A percentile compares a stretch with the other conserved stretches of the same genome.
These are phyloP conservation scores for Saguinus imperator DNA, from an alignment of 2,113 vertebrate species.

Conservation along the genomic window DNA sequence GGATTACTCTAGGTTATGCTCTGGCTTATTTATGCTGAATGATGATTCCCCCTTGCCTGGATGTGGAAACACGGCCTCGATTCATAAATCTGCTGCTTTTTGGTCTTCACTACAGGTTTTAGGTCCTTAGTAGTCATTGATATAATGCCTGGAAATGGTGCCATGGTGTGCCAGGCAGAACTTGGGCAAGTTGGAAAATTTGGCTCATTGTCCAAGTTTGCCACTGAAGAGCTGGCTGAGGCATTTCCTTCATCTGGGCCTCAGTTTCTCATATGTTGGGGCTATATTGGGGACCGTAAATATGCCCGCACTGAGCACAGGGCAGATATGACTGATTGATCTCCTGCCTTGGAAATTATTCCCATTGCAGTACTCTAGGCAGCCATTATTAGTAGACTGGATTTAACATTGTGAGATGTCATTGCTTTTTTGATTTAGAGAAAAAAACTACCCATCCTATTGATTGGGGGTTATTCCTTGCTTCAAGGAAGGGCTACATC, in stretches of 20 bases:
- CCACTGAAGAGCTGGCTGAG: background rate
- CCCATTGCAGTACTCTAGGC: background rate
- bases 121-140: background rate
- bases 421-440: background rate
- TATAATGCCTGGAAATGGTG: background rate
- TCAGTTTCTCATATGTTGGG: background rate
- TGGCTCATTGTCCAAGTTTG: background rate
- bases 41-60: background rate
- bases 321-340: rapidly evolving
- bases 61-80: background rate
- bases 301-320: rapidly evolving
- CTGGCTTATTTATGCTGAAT: slow-evolving; percentile 55
- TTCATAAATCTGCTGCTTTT: slow-evolving; percentile 37
- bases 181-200: background rate
- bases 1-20: slow-evolving; percentile 44
- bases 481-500: background rate
- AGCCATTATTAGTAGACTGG: background rate
- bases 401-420: background rate
- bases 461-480: background rate
- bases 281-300: background rate
- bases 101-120: background rate
- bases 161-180: background rate
- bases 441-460: background rate
- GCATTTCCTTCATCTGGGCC: background rate
- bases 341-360: background rate